Evolutionary conservation across 2,888 invertebrate genomes (phyloP), one percentile per base, ranked within the genome.

Genomic region (Drosophila macrospina): DNA sequence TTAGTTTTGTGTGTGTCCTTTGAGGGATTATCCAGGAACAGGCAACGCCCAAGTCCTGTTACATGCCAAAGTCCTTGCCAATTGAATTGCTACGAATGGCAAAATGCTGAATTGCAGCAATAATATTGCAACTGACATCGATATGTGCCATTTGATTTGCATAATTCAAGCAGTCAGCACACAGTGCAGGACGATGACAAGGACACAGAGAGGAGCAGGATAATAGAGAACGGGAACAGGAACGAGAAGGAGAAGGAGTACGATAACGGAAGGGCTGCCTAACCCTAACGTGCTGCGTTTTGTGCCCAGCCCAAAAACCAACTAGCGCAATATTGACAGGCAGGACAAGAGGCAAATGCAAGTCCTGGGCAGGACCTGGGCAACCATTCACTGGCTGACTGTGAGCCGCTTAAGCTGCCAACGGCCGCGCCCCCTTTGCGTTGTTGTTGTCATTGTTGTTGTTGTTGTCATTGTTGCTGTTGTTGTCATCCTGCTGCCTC

Each of bases 111-210:
- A 86, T 82, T 82, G 82, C 82, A 78, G 82, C 88, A 82, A 82
- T 82, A 82, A 81, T 82, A 82, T 78, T 82, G 82, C 82, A 82
- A 85, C 79, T 85, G 88, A 86, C 88, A 86, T 74, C 74, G 83
- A 82, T 82, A 88, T 83, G 74, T 88, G 86, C 80, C 80, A 88
- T 84, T 84, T 84, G 88, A 84, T 84, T 88, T 84, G 88, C 88
- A 84, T 84, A 84, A 84, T 86, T 79, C 74, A 51, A 60, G 68
- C 68, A 68, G 69, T 57, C 75, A 69, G 76, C 54, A 48, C 48
- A 55, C 26, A 20, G 20, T 20, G 20, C 20, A n/a, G 36, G 37
- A 55, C 64, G 44, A 69, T 26, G 20, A 59, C 41, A 36, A 55
- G 36, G 44, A 60, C 52, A 11, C 20, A 20, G n/a, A n/a, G n/a